A percentile compares a stretch with the other conserved stretches of the same genome.
Evolutionary conservation across 2,888 invertebrate species (phyloP).

Genomic region (Hecatera dysodea): DNA sequence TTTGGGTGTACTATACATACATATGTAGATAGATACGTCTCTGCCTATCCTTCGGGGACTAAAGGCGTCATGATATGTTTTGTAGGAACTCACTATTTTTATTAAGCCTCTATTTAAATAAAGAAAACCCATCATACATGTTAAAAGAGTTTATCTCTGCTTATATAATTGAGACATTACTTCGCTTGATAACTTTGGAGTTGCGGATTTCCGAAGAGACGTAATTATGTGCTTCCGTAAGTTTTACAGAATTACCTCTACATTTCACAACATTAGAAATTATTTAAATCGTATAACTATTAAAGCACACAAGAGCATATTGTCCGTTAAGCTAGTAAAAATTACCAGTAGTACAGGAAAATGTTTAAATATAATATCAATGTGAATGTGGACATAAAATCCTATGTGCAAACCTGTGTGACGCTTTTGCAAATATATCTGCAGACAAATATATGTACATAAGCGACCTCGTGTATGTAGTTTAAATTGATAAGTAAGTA

Average conservation of each 20-base stretch:
- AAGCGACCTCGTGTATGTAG: too few relatives aligned
- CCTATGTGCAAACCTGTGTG: too few relatives aligned
- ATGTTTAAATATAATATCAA: neutral
- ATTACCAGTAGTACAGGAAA: neutral
- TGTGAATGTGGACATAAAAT: neutral
- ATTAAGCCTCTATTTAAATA: too few relatives aligned
- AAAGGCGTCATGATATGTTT: neutral
- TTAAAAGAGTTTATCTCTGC: neutral
- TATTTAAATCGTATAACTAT: neutral
- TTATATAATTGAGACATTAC: neutral
- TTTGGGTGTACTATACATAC: neutral
- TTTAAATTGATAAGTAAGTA: too few relatives aligned
- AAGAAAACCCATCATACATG: neutral
- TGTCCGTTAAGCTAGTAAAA: neutral
- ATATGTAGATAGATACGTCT: neutral
- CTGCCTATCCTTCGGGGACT: neutral
- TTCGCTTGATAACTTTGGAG: neutral
- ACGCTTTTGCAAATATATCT: too few relatives aligned
- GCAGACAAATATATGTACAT: too few relatives aligned
- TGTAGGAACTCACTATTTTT: neutral
- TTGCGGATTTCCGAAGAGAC: slow-evolving; percentile 4
- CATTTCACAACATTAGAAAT: neutral
- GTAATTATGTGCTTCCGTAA: too few relatives aligned
- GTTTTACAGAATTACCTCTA: slow-evolving; percentile 7
- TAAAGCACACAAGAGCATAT: neutral